Conservation (phyloP, 2,797 vertebrate genomes). For the Platalea minor region DNA sequence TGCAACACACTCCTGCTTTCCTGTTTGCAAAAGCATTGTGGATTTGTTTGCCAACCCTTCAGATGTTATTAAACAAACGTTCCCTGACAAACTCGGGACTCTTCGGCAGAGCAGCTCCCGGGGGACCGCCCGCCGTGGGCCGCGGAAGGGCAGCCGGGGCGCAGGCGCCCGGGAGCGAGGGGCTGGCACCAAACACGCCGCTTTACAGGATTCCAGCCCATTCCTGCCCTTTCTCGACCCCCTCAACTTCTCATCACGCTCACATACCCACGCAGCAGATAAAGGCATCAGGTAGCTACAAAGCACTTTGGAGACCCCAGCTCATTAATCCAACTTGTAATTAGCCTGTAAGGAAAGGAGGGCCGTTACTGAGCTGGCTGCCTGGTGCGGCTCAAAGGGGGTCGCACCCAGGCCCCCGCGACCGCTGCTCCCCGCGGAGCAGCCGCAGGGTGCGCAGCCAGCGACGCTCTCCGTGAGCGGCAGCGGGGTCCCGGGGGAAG, state of each 20-base stretch:
- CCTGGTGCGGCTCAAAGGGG: not conserved
- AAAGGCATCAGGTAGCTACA: not conserved
- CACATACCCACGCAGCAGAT: not conserved
- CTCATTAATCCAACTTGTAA: not conserved
- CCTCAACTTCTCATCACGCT: not conserved
- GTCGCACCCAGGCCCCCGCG: no score
- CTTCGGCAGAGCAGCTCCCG: not conserved
- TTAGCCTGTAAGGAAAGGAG: not conserved
- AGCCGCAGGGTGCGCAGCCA: not conserved
- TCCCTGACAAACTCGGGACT: not conserved
- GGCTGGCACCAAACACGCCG: fast-evolving
- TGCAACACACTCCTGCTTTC: not conserved
- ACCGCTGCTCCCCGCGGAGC: not conserved
- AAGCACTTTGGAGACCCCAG: not conserved
- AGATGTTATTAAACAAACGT: not conserved
- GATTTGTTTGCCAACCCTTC: not conserved
- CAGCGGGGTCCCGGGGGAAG: not conserved
- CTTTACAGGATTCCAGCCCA: not conserved
- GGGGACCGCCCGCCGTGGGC: fast-evolving
- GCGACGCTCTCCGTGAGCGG: fast-evolving
- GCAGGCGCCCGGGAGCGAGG: not conserved
- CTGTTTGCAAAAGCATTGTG: not conserved
- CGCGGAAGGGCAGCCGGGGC: not conserved
- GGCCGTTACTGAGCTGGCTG: not conserved
- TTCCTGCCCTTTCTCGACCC: not conserved